A percentile compares a stretch with the other conserved stretches of the same genome.
Conservation (phyloP, 2,888 invertebrate species). For the Emmelina monodactyla region DNA sequence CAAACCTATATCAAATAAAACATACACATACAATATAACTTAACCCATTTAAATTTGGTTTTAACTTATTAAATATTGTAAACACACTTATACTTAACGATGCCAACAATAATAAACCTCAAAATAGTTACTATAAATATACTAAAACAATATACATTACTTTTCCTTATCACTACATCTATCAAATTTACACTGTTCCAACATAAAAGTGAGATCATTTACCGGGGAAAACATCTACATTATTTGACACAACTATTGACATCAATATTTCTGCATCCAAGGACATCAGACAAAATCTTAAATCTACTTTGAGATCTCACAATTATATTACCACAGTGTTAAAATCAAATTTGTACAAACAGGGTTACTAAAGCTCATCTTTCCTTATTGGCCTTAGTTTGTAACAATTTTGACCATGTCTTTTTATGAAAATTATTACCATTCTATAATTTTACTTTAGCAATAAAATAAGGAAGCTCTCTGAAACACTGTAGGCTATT, state of each 20-base stretch:
- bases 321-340: conserved; percentile 38
- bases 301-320: conserved; percentile 41
- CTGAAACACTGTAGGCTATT: too few relatives aligned
- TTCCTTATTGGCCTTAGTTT: too few relatives aligned
- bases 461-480: too few relatives aligned
- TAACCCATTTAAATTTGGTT: conserved; percentile 29
- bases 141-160: neutral
- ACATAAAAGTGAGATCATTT: conserved; percentile 50
- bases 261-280: conserved; percentile 21
- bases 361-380: conserved; percentile 12
- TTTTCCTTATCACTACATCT: conserved; percentile 18
- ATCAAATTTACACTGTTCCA: conserved; percentile 26
- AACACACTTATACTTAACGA: conserved; percentile 19
- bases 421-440: too few relatives aligned
- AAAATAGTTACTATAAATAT: conserved; percentile 16
- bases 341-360: conserved; percentile 21
- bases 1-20: conserved; percentile 7
- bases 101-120: conserved; percentile 23
- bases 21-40: conserved; percentile 16
- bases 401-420: too few relatives aligned
- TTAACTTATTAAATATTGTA: conserved; percentile 15
- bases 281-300: conserved; percentile 38
- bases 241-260: conserved; percentile 7
- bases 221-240: conserved; percentile 25
- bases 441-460: too few relatives aligned